Conservation (phyloP, 2,113 vertebrate species). For the Ammospiza caudacuta region DNA sequence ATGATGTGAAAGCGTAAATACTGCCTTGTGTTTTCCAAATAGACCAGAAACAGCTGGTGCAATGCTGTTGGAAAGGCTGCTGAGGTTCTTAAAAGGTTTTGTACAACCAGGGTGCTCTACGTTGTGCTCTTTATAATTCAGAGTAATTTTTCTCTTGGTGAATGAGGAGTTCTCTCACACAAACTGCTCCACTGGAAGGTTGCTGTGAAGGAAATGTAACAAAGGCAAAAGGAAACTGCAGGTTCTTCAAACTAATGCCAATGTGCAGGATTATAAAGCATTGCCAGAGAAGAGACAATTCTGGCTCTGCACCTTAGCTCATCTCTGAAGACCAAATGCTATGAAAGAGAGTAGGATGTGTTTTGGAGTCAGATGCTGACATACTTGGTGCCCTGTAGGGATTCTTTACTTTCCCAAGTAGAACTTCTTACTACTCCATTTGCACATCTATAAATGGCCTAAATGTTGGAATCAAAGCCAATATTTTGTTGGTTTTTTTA, state of each 20-base stretch:
- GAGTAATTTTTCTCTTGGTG: not conserved
- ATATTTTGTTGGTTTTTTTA: not conserved
- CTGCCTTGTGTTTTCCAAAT: not conserved
- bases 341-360: not conserved
- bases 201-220: not conserved
- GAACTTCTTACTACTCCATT: not conserved
- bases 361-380: not conserved
- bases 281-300: not conserved
- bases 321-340: not conserved
- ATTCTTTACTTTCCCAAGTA: not conserved
- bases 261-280: not conserved
- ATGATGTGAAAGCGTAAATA: not conserved
- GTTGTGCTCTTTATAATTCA: not conserved
- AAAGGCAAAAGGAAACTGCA: not conserved
- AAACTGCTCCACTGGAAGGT: not conserved
- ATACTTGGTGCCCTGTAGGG: rapidly evolving
- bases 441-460: not conserved
- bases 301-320: not conserved
- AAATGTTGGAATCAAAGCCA: not conserved
- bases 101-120: not conserved
- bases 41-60: not conserved
- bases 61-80: not conserved
- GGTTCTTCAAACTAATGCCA: not conserved
- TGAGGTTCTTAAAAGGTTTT: not conserved
- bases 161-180: not conserved